Percentiles rank a stretch among this genome's conserved stretches.
Evolutionary conservation across 92 coral and sea anemone genomes (phyloP).

Genomic region (Phymanthus crucifer): DNA sequence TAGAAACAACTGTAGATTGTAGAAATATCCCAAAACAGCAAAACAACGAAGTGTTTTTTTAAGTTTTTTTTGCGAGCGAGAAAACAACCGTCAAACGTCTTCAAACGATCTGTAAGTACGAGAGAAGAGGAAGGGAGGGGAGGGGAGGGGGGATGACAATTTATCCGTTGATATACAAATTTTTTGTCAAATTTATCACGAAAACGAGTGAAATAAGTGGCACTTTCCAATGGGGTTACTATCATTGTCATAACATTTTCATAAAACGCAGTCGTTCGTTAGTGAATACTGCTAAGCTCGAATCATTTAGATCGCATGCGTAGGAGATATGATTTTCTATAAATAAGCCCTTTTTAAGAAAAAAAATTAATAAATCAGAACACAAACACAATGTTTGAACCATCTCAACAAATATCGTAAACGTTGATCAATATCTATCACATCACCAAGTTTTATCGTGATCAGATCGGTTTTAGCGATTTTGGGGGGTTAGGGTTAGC

Average conservation of each 20-base stretch:
- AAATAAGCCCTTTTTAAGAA: neutral
- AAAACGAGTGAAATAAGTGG: neutral
- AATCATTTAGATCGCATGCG: neutral
- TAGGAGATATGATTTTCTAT: neutral
- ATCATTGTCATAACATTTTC: neutral
- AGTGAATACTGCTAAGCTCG: neutral
- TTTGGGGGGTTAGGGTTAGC: neutral
- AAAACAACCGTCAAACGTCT: neutral
- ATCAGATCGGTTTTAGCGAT: neutral
- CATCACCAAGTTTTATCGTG: neutral
- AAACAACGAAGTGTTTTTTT: too few relatives aligned
- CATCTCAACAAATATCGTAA: neutral
- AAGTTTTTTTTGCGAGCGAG: neutral
- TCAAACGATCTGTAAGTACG: neutral
- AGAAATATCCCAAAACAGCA: too few relatives aligned
- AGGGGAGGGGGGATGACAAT: neutral
- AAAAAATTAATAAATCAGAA: neutral
- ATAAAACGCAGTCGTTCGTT: neutral
- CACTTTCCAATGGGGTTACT: neutral
- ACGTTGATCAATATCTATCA: neutral
- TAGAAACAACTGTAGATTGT: too few relatives aligned
- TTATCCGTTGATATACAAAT: neutral
- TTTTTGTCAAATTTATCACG: neutral
- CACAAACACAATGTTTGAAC: neutral
- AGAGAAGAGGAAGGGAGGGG: neutral